Evolutionary conservation across 2,113 vertebrate genomes (phyloP).

Genomic region (Cervus canadensis): DNA sequence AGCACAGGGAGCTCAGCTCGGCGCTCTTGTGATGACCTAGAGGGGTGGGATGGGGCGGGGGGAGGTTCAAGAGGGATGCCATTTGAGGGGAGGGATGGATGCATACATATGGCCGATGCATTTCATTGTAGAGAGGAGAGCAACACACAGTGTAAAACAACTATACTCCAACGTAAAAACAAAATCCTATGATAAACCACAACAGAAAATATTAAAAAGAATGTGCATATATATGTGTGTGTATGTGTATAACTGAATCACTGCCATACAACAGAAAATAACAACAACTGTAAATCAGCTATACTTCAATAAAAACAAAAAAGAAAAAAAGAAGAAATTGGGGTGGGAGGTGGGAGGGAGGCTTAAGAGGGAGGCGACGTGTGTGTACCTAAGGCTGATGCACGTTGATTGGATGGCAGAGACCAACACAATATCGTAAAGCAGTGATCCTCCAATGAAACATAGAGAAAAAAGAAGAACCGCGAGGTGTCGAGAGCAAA

Average conservation of each 20-base stretch:
- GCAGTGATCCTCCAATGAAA: neutral
- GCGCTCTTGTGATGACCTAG: neutral
- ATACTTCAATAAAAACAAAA: neutral
- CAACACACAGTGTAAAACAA: neutral
- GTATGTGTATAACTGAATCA: neutral
- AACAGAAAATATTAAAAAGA: neutral
- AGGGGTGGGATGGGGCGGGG: accelerated
- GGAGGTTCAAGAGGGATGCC: accelerated
- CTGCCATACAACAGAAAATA: neutral
- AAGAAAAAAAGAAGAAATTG: neutral
- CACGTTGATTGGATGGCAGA: neutral
- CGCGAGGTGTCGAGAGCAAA: accelerated
- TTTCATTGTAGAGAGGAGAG: accelerated
- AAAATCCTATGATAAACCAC: neutral
- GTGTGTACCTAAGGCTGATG: neutral
- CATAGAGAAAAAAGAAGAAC: neutral
- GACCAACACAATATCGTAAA: accelerated
- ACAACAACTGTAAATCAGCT: neutral
- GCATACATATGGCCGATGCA: neutral
- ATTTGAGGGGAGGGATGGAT: neutral
- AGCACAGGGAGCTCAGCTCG: accelerated
- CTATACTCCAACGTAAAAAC: neutral
- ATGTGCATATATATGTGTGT: neutral
- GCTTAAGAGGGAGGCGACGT: neutral
- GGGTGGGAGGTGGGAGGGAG: neutral